Conservation (phyloP, 2,113 vertebrate species). For the Dolichallabes microphthalmus region DNA sequence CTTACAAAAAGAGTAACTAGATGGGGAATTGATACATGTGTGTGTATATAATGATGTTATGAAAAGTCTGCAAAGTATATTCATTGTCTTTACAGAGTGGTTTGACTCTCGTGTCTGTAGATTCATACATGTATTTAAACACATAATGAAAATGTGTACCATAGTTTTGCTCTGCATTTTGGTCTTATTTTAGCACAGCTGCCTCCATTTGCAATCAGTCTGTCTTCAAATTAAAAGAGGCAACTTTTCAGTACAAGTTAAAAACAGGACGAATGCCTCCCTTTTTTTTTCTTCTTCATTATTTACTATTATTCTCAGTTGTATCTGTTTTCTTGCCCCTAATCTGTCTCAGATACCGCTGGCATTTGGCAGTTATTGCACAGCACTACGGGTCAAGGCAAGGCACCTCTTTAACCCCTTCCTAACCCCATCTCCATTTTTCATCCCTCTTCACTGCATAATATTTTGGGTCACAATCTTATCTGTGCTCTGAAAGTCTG, state of each 20-base stretch:
- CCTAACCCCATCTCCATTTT: neutral
- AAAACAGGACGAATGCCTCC: neutral
- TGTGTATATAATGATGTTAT: no score
- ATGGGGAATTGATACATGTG: no score
- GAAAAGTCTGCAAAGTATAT: neutral
- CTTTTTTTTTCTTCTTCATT: neutral
- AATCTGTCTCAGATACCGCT: slow-evolving; percentile 22
- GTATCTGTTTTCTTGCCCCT: slow-evolving; percentile 7
- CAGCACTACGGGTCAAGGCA: slow-evolving; percentile 12
- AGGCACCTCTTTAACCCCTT: neutral
- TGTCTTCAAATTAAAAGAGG: neutral
- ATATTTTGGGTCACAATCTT: slow-evolving; percentile 53
- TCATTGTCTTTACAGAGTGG: neutral
- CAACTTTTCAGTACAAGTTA: neutral
- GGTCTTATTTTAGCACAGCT: neutral
- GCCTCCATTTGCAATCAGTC: neutral
- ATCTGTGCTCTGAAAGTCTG: slow-evolving; percentile 49
- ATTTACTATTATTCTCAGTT: slow-evolving; percentile 19
- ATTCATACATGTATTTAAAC: neutral
- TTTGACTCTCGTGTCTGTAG: no score
- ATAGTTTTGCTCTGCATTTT: neutral
- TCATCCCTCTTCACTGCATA: neutral
- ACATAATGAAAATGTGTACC: neutral
- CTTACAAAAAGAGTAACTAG: no score
- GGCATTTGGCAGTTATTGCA: slow-evolving; percentile 37